Percentiles rank a stretch among this genome's conserved stretches.
These are phyloP conservation scores for Hoplodrina ambigua DNA, from an alignment of 2,888 invertebrate species.

Conservation along the genomic window DNA sequence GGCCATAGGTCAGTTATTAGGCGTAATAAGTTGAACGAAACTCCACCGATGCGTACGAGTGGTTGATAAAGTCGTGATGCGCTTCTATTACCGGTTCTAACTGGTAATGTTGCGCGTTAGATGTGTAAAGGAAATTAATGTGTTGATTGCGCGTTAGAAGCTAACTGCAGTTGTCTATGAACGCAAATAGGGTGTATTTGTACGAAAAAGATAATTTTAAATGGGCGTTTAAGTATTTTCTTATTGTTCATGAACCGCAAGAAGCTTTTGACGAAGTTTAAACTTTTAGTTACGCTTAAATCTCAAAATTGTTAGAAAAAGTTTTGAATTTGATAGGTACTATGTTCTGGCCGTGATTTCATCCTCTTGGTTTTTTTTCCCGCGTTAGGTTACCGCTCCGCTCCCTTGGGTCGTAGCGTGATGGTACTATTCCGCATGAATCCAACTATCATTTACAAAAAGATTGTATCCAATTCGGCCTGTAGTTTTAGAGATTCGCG, in stretches of 20 bases:
- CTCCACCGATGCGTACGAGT: slow-evolving; percentile 57
- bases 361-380: too few relatives aligned
- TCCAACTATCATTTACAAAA: too few relatives aligned
- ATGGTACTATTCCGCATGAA: too few relatives aligned
- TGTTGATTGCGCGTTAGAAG: slow-evolving; percentile 45
- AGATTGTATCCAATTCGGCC: too few relatives aligned
- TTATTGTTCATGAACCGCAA: neutral
- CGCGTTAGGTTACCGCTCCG: too few relatives aligned
- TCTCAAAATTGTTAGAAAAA: neutral
- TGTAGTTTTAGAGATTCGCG: too few relatives aligned
- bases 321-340: neutral
- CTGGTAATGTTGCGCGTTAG: slow-evolving; percentile 44
- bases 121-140: slow-evolving; percentile 54
- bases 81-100: slow-evolving; percentile 42
- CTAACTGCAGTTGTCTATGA: slow-evolving; percentile 40
- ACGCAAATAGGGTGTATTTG: slow-evolving; percentile 18
- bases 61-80: slow-evolving; percentile 59
- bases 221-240: neutral
- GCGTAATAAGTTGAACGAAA: slow-evolving; percentile 75
- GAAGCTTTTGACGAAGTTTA: neutral
- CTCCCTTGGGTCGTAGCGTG: too few relatives aligned
- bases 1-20: slow-evolving; percentile 84
- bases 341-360: too few relatives aligned
- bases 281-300: neutral
- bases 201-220: slow-evolving; percentile 14